Base-by-base conservation (phyloP, 2,888 invertebrate species). In the Tetragonisca angustula region DNA sequence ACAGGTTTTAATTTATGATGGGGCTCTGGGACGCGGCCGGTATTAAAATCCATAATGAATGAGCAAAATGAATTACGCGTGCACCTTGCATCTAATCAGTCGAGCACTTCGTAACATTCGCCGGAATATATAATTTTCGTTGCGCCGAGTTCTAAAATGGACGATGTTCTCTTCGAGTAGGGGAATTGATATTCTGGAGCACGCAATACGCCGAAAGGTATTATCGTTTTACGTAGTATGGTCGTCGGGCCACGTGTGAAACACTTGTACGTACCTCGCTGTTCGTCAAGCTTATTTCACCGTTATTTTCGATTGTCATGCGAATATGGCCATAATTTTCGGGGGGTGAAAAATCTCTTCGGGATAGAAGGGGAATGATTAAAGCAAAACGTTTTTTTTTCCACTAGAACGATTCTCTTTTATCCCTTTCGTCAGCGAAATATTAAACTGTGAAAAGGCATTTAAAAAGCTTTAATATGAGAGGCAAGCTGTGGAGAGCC, bases 21-120 rank as follows among this genome's bases (percentile, higher is more conserved):
- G 80, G 54, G 52, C 19, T 70, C 52, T 70, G 71, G 9, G 76
- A 71, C 82, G 76, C 76, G 81, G 61, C 62, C 65, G 84, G 81
- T 89, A 89, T 89, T 89, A 89, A 89, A 88, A 88, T 89, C 86
- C 78, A 87, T 86, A 89, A 89, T 89, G 87, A 89, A 89, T 72
- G 89, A 87, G 80, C 83, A 72, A 81, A 84, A 89, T 89, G 87
- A 89, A 89, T 89, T 84, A 79, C 84, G 83, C 83, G 79, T 56
- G 79, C 84, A 73, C 70, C 78, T 65, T 79, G 71, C 68, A 70
- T 77, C 82, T 85, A 74, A 69, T 65, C 65, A 24, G 24, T 21
- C 77, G 69, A 19, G 52, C 27, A 71, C 19, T 69, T 70, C 32
- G 79, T 69, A 84, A 84, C 69, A 21, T 64, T 71, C 65, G 56